Base-by-base conservation (phyloP, 2,797 vertebrate species). In the Chrysocyon brachyurus region DNA sequence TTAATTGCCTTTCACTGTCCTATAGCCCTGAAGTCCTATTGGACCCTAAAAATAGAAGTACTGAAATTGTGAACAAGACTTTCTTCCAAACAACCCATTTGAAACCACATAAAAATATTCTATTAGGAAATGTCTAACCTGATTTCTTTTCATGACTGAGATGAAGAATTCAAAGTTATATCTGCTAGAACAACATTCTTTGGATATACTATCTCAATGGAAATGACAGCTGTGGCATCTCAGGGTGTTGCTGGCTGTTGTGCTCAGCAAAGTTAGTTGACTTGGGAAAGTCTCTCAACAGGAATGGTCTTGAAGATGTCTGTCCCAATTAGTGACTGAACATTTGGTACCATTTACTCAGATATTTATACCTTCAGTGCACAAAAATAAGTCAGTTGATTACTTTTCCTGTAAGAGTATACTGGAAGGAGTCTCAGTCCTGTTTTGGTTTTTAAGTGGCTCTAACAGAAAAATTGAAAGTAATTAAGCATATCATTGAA, bases 241-340 rank as follows among this genome's bases (percentile, higher is more conserved):
- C 19, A 49, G 31, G 11, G 21, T 87, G 40, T 16, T 31, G 12
- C 19, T 21, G 46, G 10, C 10, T 12, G 11, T 19, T 68, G 12
- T 2, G 5, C 24, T 52, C 21, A 28, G 87, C 68, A 94, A 97
- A 97, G 91, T 85, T 97, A 97, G 97, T 97, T 81, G 92, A 73
- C 3, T 1, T 72, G 54, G 92, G 97, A 98, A 95, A 93, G 94
- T 97, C 78, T 98, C 95, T 56, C 87, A 79, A 97, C 70, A 92
- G 93, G 95, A 96, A 12, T 26, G 21, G 33, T 73, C 89, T 97
- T 97, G 90, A 91, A 75, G 96, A 19, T 2, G 1, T 61, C 79
- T 87, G 33, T 94, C 91, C 31, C 95, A 96, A 95, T 98, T 98
- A 97, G 98, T 96, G 90, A 94, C 87, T 87, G 72, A 94, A 98